These are phyloP conservation scores for Tillus elongatus DNA, from an alignment of 2,888 invertebrate species.

Conservation along the genomic window DNA sequence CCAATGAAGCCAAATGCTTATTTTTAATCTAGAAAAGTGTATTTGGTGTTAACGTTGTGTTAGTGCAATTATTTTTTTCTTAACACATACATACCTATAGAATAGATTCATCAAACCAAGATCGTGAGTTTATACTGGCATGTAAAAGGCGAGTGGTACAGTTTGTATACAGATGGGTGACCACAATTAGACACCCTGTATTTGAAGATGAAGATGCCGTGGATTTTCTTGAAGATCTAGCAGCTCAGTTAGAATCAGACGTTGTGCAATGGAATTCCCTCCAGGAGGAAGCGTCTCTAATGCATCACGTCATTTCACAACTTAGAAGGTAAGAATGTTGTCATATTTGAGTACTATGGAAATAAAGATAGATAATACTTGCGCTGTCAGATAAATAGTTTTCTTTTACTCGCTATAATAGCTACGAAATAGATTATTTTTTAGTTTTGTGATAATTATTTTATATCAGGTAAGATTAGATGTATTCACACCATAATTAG, in stretches of 20 bases:
- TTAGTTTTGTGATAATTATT: no score
- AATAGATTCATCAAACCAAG: slow-evolving; percentile 50
- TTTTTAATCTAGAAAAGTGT: no score
- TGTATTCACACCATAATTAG: no score
- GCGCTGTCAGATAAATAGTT: not conserved
- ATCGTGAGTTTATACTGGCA: slow-evolving; percentile 56
- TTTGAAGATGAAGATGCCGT: slow-evolving; percentile 63
- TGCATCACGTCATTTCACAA: slow-evolving; percentile 59
- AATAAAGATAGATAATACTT: not conserved
- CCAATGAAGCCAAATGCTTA: no score
- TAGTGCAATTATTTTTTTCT: no score
- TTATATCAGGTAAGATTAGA: no score
- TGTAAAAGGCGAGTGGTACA: slow-evolving; percentile 68
- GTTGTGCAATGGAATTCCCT: slow-evolving; percentile 47
- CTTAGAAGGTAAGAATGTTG: slow-evolving; percentile 42
- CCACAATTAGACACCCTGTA: slow-evolving; percentile 62
- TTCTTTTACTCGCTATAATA: no score
- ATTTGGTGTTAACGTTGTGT: no score
- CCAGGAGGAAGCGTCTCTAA: slow-evolving; percentile 58
- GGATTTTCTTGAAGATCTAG: slow-evolving; percentile 67
- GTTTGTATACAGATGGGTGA: slow-evolving; percentile 69
- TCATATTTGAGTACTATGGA: slow-evolving; percentile 7
- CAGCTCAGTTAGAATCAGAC: slow-evolving; percentile 60
- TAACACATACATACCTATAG: no score
- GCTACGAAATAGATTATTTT: no score